These are phyloP conservation scores for Chelmon rostratus DNA, from an alignment of 2,797 vertebrate species.

Conservation along the genomic window DNA sequence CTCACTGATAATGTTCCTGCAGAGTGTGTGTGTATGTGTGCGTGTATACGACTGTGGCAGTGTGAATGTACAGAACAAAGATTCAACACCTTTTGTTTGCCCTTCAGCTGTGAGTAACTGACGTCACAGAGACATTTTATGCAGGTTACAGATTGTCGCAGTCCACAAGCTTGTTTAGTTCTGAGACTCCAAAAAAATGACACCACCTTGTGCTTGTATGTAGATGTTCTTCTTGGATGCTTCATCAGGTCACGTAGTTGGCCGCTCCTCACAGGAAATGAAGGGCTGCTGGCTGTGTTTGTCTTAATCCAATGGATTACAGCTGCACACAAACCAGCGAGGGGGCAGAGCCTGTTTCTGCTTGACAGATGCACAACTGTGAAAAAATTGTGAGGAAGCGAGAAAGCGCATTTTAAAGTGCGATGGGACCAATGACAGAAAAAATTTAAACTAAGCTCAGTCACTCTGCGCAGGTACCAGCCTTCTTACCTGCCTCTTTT, in stretches of 20 bases:
- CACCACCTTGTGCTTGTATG: background rate
- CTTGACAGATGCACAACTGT: background rate
- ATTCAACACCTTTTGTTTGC: conserved; percentile 25
- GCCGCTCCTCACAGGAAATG: conserved; percentile 38
- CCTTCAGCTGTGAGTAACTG: background rate
- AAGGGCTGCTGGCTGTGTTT: conserved; percentile 38
- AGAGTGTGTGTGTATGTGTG: background rate
- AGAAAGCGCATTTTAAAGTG: background rate
- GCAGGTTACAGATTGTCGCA: background rate
- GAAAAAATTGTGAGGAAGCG: background rate
- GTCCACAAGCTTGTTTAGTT: background rate
- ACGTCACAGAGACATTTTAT: background rate
- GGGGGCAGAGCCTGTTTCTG: background rate
- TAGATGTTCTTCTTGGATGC: background rate
- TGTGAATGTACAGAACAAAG: conserved; percentile 29
- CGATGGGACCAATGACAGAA: background rate
- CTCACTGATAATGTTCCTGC: conserved; percentile 13
- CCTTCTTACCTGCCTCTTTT: conserved; percentile 13
- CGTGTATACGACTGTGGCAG: background rate
- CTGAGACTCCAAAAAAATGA: background rate
- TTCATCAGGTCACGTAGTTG: conserved; percentile 29
- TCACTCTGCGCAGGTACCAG: conserved; percentile 2
- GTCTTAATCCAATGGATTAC: conserved; percentile 50
- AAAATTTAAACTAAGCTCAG: background rate
- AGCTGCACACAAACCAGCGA: conserved; percentile 5